Conservation (phyloP, 1,140 invertebrate genomes). For the Temnothorax longispinosus region DNA sequence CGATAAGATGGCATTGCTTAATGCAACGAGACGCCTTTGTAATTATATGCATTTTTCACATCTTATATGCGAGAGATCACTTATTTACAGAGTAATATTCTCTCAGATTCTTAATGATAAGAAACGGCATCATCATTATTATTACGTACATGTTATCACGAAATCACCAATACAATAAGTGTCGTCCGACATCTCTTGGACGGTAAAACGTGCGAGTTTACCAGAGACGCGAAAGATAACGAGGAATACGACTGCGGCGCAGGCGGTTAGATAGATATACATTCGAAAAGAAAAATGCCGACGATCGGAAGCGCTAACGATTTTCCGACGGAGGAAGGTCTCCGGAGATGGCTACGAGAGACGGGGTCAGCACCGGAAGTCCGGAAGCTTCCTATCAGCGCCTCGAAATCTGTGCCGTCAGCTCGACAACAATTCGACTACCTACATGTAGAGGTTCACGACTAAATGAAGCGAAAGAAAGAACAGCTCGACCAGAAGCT, state of each 20-base stretch:
- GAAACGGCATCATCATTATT: neutral
- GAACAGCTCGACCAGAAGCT: neutral
- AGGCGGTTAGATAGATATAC: constrained; percentile 53
- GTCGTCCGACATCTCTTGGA: neutral
- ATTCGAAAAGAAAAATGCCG: constrained; percentile 66
- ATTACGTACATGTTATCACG: neutral
- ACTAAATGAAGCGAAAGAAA: constrained; percentile 49
- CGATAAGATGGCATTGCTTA: neutral
- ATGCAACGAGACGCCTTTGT: neutral
- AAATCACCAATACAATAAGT: constrained; percentile 10
- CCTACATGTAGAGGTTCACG: neutral
- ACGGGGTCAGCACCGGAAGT: constrained; percentile 80
- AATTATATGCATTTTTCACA: neutral
- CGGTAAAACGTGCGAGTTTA: constrained; percentile 3
- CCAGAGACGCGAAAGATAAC: neutral
- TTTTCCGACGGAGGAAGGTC: constrained; percentile 55
- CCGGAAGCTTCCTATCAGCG: constrained; percentile 80
- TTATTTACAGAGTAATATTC: neutral
- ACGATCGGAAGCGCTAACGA: constrained; percentile 75
- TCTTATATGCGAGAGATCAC: neutral
- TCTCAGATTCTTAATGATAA: neutral
- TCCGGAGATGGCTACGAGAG: constrained; percentile 61
- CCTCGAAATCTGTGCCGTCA: constrained; percentile 82
- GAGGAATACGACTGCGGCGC: neutral
- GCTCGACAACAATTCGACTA: constrained; percentile 69